Conservation (phyloP, 2,113 vertebrate species). For the Sphyrna mokarran region DNA sequence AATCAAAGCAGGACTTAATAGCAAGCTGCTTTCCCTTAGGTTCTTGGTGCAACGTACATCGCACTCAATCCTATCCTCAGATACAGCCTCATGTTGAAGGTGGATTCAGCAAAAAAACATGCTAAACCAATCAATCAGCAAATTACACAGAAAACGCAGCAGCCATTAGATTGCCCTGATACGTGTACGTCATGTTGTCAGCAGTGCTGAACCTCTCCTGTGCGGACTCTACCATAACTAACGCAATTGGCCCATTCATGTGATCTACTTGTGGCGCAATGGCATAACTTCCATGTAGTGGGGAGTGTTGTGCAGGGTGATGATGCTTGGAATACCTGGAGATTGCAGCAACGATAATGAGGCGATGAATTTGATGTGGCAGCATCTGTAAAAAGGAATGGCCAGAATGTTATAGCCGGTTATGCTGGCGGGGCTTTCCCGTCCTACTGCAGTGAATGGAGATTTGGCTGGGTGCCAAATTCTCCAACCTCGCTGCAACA, state of each 20-base stretch:
- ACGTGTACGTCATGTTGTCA: too few relatives aligned
- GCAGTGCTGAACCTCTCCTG: neutral
- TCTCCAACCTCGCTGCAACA: too few relatives aligned
- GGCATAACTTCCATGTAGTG: neutral
- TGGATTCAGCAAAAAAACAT: neutral
- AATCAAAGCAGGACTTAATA: neutral
- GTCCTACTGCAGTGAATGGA: too few relatives aligned
- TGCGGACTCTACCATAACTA: neutral
- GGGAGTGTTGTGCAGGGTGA: neutral
- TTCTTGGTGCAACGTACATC: neutral
- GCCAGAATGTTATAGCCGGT: too few relatives aligned
- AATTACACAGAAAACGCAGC: neutral
- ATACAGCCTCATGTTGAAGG: neutral
- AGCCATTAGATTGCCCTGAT: neutral
- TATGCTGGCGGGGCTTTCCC: too few relatives aligned
- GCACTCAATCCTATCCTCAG: neutral
- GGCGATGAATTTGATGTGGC: neutral
- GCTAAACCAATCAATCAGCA: neutral
- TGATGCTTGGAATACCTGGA: neutral
- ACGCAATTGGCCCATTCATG: neutral
- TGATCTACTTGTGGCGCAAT: neutral
- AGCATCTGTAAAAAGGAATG: neutral
- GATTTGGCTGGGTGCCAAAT: too few relatives aligned
- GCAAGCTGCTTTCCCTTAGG: neutral
- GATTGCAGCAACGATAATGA: neutral